Evolutionary conservation across 2,888 invertebrate genomes (phyloP), one percentile per base, ranked within the genome.

Genomic region (Gymnosoma rotundatum): DNA sequence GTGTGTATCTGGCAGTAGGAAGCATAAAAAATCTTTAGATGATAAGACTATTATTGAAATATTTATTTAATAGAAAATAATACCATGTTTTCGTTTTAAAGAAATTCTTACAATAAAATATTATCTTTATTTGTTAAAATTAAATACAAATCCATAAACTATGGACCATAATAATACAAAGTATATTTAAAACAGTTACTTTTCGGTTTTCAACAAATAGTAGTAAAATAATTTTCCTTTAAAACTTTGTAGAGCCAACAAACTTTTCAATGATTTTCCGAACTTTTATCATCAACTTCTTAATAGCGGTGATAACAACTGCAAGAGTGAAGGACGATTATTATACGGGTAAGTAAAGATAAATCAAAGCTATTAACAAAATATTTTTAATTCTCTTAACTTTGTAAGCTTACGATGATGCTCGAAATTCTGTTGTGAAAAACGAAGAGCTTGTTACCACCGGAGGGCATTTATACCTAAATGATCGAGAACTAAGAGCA

Each of bases 391-490:
- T 48, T 48, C 3, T n/a, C 48, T 16, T n/a, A n/a, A 16, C 0
- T 2, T 50, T 74, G 66, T 5, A 8, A 91, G 91, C 88, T 58
- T 92, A 90, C 75, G 89, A 91, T 25, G 88, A 90, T 64, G 89
- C 90, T 0, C 89, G 92, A 4, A 88, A 88, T 67, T 88, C 89
- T 2, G 88, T 92, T 18, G 89, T 92, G 18, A 86, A 83, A n/a
- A 90, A 90, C 1, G 92, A 92, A 87, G 89, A 90, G 76, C 82
- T 87, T 32, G 88, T 91, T 0, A 88, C 88, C 73, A 91, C 89
- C 12, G 92, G 92, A 12, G 92, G 92, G 0, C 86, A 87, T 16
- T 84, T 91, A 16, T 75, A 86, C 0, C 82, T 92, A 1, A 89
- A 76, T 32, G 82, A 64, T 6, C 87, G 87, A 54, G 92, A 92